A percentile compares a stretch with the other conserved stretches of the same genome.
phyloP scores from a whole-genome alignment of 2,113 vertebrate species.

The Grammomys dolichurus region DNA sequence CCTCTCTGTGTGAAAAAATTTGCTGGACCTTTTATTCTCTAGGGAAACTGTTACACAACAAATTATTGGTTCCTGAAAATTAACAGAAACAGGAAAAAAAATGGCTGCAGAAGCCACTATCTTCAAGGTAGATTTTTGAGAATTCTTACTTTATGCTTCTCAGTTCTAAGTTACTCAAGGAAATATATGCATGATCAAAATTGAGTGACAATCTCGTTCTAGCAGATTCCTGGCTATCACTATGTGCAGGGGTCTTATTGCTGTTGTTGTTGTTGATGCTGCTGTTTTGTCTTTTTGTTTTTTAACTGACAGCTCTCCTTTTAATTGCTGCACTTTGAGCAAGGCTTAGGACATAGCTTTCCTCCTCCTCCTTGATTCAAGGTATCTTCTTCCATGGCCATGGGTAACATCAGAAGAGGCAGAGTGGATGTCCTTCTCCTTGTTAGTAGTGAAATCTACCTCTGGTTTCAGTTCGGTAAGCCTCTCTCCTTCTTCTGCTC shows the following conservation, averaged over 20 bases:
- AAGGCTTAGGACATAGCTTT: conserved; percentile 1
- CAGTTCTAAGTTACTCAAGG: neutral
- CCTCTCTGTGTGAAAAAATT: neutral
- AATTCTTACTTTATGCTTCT: neutral
- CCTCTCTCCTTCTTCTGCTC: conserved; percentile 79
- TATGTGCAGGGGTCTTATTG: neutral
- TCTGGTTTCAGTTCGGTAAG: conserved; percentile 65
- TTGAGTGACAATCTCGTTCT: neutral
- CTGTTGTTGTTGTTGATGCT: too few relatives aligned
- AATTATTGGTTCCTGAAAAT: neutral
- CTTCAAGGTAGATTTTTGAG: neutral
- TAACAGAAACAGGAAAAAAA: conserved; percentile 35
- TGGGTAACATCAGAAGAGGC: fast-evolving
- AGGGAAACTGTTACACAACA: neutral
- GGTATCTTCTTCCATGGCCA: neutral
- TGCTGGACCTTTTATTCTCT: neutral
- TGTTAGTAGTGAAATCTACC: conserved; percentile 79
- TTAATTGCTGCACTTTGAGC: conserved; percentile 3
- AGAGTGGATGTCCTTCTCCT: neutral
- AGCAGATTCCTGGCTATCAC: neutral
- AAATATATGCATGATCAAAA: conserved; percentile 31
- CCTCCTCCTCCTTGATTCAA: neutral
- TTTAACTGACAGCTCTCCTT: neutral
- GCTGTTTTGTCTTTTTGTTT: neutral
- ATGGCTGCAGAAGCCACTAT: neutral